phyloP scores from a whole-genome alignment of 2,113 vertebrate genomes.

The Leucosticte australis region DNA sequence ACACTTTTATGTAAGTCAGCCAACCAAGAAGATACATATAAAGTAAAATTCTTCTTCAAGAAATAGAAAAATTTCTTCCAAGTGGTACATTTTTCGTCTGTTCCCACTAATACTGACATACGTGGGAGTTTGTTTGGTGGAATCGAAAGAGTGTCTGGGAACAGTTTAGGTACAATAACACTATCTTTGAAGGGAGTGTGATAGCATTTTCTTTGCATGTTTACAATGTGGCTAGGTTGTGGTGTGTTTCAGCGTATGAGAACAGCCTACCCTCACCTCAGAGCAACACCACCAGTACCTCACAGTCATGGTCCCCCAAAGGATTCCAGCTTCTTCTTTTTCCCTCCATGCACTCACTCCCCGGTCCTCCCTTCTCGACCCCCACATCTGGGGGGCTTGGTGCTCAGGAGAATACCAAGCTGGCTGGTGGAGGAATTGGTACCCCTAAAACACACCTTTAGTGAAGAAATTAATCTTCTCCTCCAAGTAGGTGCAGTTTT shows the following conservation, averaged over 20 bases:
- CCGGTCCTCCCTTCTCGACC: background rate
- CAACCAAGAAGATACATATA: background rate
- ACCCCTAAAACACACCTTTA: background rate
- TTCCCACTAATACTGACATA: background rate
- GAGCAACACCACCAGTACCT: background rate
- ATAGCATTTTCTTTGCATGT: background rate
- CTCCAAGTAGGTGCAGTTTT: background rate
- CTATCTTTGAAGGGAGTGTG: rapidly evolving
- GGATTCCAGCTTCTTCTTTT: background rate
- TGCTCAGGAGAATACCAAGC: background rate
- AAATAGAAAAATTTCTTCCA: background rate
- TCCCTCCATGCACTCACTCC: background rate
- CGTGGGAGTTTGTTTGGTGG: background rate
- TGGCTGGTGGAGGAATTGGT: background rate
- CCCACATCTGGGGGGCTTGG: rapidly evolving
- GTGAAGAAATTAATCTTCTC: background rate
- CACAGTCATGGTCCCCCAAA: background rate
- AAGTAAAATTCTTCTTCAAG: background rate
- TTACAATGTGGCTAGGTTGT: background rate
- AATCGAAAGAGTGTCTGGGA: background rate
- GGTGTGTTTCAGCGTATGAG: background rate
- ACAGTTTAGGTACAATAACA: background rate
- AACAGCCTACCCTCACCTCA: background rate
- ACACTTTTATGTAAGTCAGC: background rate
- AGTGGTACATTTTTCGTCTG: background rate